These are phyloP conservation scores for Oryzias melastigma DNA, from an alignment of 2,113 vertebrate genomes.

Conservation along the genomic window DNA sequence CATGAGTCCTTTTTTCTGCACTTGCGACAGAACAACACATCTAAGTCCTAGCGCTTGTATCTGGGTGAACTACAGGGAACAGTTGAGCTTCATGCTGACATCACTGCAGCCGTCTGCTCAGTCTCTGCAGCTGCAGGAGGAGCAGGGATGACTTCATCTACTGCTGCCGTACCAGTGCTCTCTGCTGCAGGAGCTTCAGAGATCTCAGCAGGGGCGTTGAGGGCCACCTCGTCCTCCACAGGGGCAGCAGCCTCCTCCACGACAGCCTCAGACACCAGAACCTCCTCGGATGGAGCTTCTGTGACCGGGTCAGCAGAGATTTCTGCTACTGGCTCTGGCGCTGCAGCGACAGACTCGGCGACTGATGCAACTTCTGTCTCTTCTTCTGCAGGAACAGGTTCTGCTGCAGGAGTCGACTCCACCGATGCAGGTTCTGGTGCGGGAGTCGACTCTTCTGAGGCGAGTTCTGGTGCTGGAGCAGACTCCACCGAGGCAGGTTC, in stretches of 20 bases:
- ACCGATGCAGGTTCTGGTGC: slow-evolving; percentile 16
- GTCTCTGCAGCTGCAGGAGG: slow-evolving; percentile 41
- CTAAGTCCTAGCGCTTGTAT: slow-evolving; percentile 18
- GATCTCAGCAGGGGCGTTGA: neutral
- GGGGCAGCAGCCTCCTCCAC: slow-evolving; percentile 23
- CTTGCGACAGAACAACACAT: slow-evolving; percentile 23
- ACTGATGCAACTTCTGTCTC: neutral
- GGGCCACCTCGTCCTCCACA: slow-evolving; percentile 10
- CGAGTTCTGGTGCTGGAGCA: neutral
- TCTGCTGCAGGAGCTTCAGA: slow-evolving; percentile 39
- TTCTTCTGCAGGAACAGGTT: slow-evolving; percentile 23
- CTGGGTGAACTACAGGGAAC: slow-evolving; percentile 16
- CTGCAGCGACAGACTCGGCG: neutral
- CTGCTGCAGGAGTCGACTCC: slow-evolving; percentile 18
- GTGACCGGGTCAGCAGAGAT: neutral
- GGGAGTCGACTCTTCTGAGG: neutral
- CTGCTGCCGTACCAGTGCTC: slow-evolving; percentile 47
- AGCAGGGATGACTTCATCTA: slow-evolving; percentile 42
- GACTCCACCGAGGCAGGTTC: neutral
- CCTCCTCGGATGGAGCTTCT: slow-evolving; percentile 2
- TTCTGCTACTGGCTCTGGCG: slow-evolving; percentile 17
- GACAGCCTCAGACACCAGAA: slow-evolving; percentile 2
- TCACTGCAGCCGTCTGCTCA: slow-evolving; percentile 33
- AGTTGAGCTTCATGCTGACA: slow-evolving; percentile 42
- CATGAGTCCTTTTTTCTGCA: slow-evolving; percentile 27